Evolutionary conservation across 2,113 vertebrate species (phyloP).

Genomic region (Xiphias gladius): DNA sequence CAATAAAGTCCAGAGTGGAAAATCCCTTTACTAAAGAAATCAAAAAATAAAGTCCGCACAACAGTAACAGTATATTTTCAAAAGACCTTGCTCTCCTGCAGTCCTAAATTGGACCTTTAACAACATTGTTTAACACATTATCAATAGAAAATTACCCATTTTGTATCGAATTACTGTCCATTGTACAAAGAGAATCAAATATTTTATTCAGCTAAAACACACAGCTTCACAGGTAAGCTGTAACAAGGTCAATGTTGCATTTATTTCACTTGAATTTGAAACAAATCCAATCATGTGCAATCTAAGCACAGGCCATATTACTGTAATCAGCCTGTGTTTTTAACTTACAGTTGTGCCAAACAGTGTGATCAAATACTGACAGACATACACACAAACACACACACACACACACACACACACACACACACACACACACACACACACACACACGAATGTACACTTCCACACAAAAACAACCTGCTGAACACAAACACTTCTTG

Average conservation of each 20-base stretch:
- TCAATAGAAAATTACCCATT: constrained; percentile 42
- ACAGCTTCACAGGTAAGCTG: constrained; percentile 17
- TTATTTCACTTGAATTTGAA: constrained; percentile 43
- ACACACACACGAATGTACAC: constrained; percentile 8
- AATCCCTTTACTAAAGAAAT: neutral
- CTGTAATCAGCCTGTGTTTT: constrained; percentile 10
- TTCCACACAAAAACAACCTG: constrained; percentile 8
- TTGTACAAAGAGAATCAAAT: neutral
- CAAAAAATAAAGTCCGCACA: constrained; percentile 2
- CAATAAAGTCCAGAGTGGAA: neutral
- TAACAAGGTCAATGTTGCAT: constrained; percentile 16
- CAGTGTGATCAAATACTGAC: constrained; percentile 16
- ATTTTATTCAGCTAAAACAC: constrained; percentile 34
- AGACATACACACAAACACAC: neutral
- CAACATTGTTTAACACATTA: constrained; percentile 41
- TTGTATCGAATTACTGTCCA: constrained; percentile 32
- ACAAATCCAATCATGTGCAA: constrained; percentile 48
- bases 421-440: constrained; percentile 1
- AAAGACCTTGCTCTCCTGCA: neutral
- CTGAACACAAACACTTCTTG: constrained; percentile 21
- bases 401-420: neutral
- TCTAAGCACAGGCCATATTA: constrained; percentile 11
- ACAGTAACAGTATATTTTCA: constrained; percentile 8
- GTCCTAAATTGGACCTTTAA: constrained; percentile 24
- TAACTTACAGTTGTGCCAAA: neutral